These are phyloP conservation scores for Papilio helenus DNA, from an alignment of 1,140 invertebrate species.

Conservation along the genomic window DNA sequence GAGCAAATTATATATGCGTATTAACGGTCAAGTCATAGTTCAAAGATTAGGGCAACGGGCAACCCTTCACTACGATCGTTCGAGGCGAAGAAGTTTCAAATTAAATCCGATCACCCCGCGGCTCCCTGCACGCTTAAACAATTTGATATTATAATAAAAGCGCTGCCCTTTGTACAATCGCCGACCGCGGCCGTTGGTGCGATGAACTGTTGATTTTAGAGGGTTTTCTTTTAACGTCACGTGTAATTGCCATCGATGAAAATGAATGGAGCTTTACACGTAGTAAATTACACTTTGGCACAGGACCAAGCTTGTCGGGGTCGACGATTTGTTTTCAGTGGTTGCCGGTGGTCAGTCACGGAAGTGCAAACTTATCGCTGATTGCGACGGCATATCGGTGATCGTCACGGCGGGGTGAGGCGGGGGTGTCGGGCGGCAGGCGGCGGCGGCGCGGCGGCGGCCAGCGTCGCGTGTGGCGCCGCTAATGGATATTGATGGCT, in stretches of 20 bases:
- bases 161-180: slow-evolving; percentile 47
- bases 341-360: slow-evolving; percentile 44
- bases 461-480: slow-evolving; percentile 77
- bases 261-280: slow-evolving; percentile 29
- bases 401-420: slow-evolving; percentile 51
- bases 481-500: slow-evolving; percentile 80
- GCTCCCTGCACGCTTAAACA: slow-evolving; percentile 69
- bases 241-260: slow-evolving; percentile 25
- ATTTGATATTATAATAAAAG: slow-evolving; percentile 73
- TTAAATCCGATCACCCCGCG: slow-evolving; percentile 67
- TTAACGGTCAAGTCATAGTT: slow-evolving; percentile 83
- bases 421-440: slow-evolving; percentile 54
- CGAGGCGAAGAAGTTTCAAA: slow-evolving; percentile 77
- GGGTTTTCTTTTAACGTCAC: slow-evolving; percentile 14
- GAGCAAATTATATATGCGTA: slow-evolving; percentile 82
- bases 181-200: slow-evolving; percentile 29
- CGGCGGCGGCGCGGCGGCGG: slow-evolving; percentile 67
- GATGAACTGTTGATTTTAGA: slow-evolving; percentile 33
- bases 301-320: slow-evolving; percentile 16
- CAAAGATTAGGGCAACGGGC: slow-evolving; percentile 81
- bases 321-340: slow-evolving; percentile 41
- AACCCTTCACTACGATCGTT: slow-evolving; percentile 73
- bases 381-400: slow-evolving; percentile 61
- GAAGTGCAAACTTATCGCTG: slow-evolving; percentile 69
- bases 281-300: slow-evolving; percentile 42